These are phyloP conservation scores for Trichonephila clavipes DNA, from an alignment of 1,140 invertebrate genomes.

Conservation along the genomic window DNA sequence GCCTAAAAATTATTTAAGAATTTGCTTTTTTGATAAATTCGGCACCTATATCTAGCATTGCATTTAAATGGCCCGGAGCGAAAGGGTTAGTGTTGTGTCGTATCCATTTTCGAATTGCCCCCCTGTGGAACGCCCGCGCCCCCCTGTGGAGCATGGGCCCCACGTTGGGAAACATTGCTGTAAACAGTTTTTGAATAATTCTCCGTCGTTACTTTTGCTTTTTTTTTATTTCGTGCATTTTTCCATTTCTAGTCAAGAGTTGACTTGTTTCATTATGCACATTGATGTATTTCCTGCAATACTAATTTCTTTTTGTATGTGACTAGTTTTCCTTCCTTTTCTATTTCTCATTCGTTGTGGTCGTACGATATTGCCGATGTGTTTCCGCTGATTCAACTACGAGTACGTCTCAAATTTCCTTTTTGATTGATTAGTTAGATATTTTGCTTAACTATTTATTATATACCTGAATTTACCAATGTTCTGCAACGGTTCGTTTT, in stretches of 20 bases:
- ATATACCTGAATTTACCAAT: too few relatives aligned
- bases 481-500: too few relatives aligned
- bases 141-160: too few relatives aligned
- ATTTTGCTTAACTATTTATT: too few relatives aligned
- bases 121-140: too few relatives aligned
- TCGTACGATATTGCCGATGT: neutral
- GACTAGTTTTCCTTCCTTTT: conserved; percentile 2
- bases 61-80: too few relatives aligned
- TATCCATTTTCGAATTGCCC: too few relatives aligned
- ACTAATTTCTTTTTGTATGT: neutral
- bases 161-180: too few relatives aligned
- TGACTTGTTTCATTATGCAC: neutral
- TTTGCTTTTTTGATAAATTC: too few relatives aligned
- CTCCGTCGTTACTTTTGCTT: neutral
- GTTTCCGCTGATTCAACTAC: neutral
- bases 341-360: neutral
- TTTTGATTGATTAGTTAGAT: neutral
- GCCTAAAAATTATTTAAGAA: too few relatives aligned
- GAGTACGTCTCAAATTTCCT: neutral
- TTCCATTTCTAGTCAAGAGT: neutral
- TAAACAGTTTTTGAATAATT: neutral
- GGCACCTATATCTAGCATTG: too few relatives aligned
- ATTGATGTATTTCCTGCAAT: conserved; percentile 7
- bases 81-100: too few relatives aligned
- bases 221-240: neutral